Evolutionary conservation across 2,113 vertebrate genomes (phyloP), one percentile per base, ranked within the genome.

Genomic region (Echinops telfairi): DNA sequence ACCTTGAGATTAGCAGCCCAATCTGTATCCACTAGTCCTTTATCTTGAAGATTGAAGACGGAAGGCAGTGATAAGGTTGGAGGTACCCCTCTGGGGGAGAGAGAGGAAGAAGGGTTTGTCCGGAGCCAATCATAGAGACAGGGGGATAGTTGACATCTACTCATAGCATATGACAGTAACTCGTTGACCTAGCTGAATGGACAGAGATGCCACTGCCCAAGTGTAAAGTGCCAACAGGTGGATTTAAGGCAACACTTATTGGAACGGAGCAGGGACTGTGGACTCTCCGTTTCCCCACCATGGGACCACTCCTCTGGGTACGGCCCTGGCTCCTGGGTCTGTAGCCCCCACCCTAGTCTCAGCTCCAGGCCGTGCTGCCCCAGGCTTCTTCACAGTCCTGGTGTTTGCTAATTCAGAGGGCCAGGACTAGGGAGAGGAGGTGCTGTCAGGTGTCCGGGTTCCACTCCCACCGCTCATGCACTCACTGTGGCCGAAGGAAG

Each of bases 261-360:
- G 27, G 77, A n/a, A 23, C 15, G 68, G 43, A 1, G 43, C 86
- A 6, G 43, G 36, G 27, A 6, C 6, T 0, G 0, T 12, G 43
- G 82, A 9, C 15, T 27, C 43, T 3, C 6, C 8, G 12, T 88
- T 88, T 83, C 31, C 15, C 6, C 2, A 2, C 11, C 0, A 22
- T 14, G 38, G 57, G 66, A 15, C 31, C 16, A 25, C 38, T 84
- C 31, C 79, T 75, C 77, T 83, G 62, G 40, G 40, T 40, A 25
- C 0, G n/a, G 11, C 64, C 82, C 77, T 12, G 31, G n/a, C n/a
- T 47, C 27, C 0, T 27, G 29, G 68, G 58, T 82, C 40, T 27
- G 68, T 7, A 27, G 23, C 27, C 23, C 23, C 11, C 75, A 23
- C 11, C 2, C 53, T 7, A 1, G n/a, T n/a, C 3, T 17, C 60